Base-by-base conservation (phyloP, 1,140 invertebrate genomes). In the Drosophila ercepeae region DNA sequence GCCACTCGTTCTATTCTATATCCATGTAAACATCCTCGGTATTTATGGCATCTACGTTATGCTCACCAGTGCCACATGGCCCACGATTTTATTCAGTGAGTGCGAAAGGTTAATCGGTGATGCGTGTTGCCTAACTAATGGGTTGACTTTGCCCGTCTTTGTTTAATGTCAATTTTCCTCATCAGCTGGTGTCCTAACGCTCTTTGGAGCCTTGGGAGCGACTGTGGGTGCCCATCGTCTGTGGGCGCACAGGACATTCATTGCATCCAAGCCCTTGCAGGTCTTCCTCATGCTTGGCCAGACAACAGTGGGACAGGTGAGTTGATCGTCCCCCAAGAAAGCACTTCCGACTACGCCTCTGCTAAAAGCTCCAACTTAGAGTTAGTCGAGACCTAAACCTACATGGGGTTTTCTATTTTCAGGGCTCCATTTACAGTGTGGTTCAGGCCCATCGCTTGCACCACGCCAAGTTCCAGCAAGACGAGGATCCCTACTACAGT, bases 401-500 rank as follows among this genome's bases (percentile, higher is more conserved):
- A 3, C 8, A 6, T 41, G 45, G 19, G n/a, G n/a, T n/a, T n/a
- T n/a, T n/a, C 21, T 21, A 21, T 6, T 0, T 65, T 29, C 34
- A 82, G 95, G 95, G 95, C 45, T 91, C 94, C 5, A 94, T 97
- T 58, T 95, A 96, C 75, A 93, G 95, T 53, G 96, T 95, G 95
- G 95, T 96, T 0, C 88, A 94, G 19, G 94, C 96, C 68, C 98
- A 99, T 90, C 93, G 97, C 59, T 93, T 98, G 1, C 98, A 99
- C 82, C 98, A 99, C 76, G 95, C 96, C 54, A 95, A 95, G 89
- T 96, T 96, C 49, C 95, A 95, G 19, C 97, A 98, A 0, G 95
- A 98, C 57, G 94, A 95, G 39, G 98, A 99, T 91, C 97, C 97
- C 0, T 98, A 96, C 89, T 96, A 98, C 89, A 94, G 95, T 63